Evolutionary conservation across 2,888 invertebrate species (phyloP).

Genomic region (Ischnus inquisitorius): DNA sequence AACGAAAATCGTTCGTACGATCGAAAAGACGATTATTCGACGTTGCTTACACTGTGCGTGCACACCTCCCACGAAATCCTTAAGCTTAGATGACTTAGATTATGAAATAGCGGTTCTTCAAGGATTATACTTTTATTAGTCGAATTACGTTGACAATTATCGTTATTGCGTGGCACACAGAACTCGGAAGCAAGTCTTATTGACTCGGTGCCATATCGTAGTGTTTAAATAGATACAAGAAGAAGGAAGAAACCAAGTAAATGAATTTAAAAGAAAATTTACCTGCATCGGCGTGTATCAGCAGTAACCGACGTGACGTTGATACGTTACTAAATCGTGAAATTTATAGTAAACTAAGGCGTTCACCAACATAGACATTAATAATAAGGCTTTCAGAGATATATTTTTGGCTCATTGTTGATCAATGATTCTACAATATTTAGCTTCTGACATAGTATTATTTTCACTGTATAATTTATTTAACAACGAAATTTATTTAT

Average conservation of each 20-base stretch:
- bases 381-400: slow-evolving; percentile 74
- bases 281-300: slow-evolving; percentile 65
- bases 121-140: slow-evolving; percentile 30
- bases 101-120: slow-evolving; percentile 1
- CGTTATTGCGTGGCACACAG: slow-evolving; percentile 29
- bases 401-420: slow-evolving; percentile 83
- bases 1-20: background rate
- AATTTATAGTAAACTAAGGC: slow-evolving; percentile 40
- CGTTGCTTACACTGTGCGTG: background rate
- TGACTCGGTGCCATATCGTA: slow-evolving; percentile 60
- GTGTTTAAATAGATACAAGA: slow-evolving; percentile 31
- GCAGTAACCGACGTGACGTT: slow-evolving; percentile 66
- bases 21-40: background rate
- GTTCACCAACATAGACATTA: slow-evolving; percentile 59
- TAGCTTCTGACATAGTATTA: slow-evolving; percentile 77
- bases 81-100: slow-evolving; percentile 25
- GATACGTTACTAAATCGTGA: slow-evolving; percentile 43
- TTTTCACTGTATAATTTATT: slow-evolving; percentile 72
- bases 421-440: slow-evolving; percentile 79
- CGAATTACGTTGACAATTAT: background rate
- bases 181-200: slow-evolving; percentile 40
- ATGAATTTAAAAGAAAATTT: slow-evolving; percentile 16
- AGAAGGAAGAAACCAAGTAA: background rate
- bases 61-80: background rate
- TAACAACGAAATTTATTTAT: slow-evolving; percentile 41